Evolutionary conservation across 2,113 vertebrate species (phyloP).

Genomic region (Euleptes europaea): DNA sequence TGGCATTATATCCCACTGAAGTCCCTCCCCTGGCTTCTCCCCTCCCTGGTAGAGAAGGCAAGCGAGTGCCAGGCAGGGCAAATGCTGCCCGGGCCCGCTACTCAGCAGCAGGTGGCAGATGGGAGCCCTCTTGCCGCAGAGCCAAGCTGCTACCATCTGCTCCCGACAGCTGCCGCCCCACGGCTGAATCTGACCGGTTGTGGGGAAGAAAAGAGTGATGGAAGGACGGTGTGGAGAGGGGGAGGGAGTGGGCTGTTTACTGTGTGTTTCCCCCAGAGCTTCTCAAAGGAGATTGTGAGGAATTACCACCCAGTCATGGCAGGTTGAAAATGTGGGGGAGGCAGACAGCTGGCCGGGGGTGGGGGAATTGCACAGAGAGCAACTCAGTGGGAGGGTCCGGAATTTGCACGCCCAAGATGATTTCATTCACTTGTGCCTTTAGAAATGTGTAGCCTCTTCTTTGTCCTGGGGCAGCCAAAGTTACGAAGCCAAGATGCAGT

Average conservation of each 20-base stretch:
- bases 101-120: slow-evolving; percentile 2
- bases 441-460: too few species aligned
- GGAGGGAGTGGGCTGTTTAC: background rate
- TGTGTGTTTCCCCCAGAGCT: background rate
- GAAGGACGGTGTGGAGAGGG: background rate
- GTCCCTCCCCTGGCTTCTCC: too few species aligned
- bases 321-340: background rate
- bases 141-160: slow-evolving; percentile 12
- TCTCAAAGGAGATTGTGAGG: background rate
- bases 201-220: background rate
- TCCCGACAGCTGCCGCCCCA: slow-evolving; percentile 10
- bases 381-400: background rate
- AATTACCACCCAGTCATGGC: background rate
- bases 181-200: background rate
- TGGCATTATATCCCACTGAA: too few species aligned
- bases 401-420: background rate
- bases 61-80: background rate
- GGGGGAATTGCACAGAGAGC: background rate
- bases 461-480: too few species aligned
- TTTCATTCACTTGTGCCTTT: too few species aligned
- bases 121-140: background rate
- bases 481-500: too few species aligned
- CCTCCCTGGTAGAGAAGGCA: too few species aligned
- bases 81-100: background rate
- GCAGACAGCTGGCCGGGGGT: background rate